Conservation (phyloP, 2,113 vertebrate genomes). For the Corythoichthys haematopterus region DNA sequence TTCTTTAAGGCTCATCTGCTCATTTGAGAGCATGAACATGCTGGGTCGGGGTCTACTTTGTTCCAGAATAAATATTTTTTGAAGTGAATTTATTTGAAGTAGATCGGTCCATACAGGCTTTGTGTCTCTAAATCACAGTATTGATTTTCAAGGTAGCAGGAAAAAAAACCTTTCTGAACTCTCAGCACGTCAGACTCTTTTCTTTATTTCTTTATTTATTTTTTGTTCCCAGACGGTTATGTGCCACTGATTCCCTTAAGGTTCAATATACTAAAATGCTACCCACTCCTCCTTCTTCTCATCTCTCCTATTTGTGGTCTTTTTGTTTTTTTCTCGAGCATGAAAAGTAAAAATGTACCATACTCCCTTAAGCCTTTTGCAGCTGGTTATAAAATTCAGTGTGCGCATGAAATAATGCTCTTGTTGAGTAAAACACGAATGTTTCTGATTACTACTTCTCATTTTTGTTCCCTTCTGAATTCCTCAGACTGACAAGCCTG, state of each 20-base stretch:
- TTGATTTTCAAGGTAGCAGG: slow-evolving; percentile 65
- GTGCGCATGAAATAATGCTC: slow-evolving; percentile 55
- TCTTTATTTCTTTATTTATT: background rate
- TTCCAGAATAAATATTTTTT: slow-evolving; percentile 64
- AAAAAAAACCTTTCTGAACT: slow-evolving; percentile 49
- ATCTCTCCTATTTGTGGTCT: slow-evolving; percentile 21
- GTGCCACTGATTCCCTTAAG: slow-evolving; percentile 48
- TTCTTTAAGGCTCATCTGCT: slow-evolving; percentile 24
- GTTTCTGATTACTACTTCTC: slow-evolving; percentile 57
- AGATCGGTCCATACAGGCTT: slow-evolving; percentile 37
- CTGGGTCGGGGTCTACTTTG: slow-evolving; percentile 51
- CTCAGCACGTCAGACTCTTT: slow-evolving; percentile 33
- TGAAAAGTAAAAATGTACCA: slow-evolving; percentile 38
- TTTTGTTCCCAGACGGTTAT: slow-evolving; percentile 47
- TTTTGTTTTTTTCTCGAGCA: background rate
- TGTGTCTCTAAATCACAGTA: slow-evolving; percentile 64
- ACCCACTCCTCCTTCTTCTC: slow-evolving; percentile 13
- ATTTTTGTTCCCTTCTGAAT: slow-evolving; percentile 50
- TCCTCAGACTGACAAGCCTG: slow-evolving; percentile 39
- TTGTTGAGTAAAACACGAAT: slow-evolving; percentile 62
- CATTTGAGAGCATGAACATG: slow-evolving; percentile 38
- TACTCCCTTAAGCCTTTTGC: slow-evolving; percentile 49
- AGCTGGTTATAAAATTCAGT: slow-evolving; percentile 60
- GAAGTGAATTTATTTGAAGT: slow-evolving; percentile 61
- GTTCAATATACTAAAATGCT: slow-evolving; percentile 57